Evolutionary conservation across 2,888 invertebrate genomes (phyloP), one percentile per base, ranked within the genome.

Genomic region (Melieria omissa): DNA sequence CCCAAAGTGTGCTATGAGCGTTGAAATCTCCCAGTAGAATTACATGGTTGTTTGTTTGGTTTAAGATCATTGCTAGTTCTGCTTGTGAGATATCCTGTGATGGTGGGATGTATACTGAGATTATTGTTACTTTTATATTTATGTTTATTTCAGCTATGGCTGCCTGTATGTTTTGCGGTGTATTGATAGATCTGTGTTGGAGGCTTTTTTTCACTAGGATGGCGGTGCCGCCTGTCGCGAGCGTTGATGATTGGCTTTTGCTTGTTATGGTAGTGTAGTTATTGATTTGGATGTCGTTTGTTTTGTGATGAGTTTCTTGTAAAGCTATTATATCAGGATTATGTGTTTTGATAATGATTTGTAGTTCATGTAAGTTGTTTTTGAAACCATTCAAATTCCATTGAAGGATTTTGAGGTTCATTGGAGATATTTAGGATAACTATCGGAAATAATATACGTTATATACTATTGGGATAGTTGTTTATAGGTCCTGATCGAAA

Each of bases 1-100:
- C 63, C 63, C 63, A 63, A n/a, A 63, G 47, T 12, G 46, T 63
- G 14, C 29, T 63, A 12, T 63, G 63, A 7, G 63, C 63, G 29
- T 29, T 63, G 46, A 63, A 63, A 29, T 63, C 63, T 12, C 63
- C 63, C 14, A 63, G 5, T 5, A 63, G 6, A 7, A 63, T 46
- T 4, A 63, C 16, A 8, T 45, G 46, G 9, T 12, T 14, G 16
- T 45, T 46, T n/a, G 47, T 14, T 7, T 47, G n/a, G 14, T 46
- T 63, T 2, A 47, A 47, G 4, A 63, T 45, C 10, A 4, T 8
- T 4, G 7, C 16, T 4, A 63, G 47, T 5, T 63, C 63, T 9
- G 45, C 9, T 8, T 47, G n/a, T 63, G 63, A n/a, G 16, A 63
- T 16, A 46, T 45, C 9, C 4, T 6, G n/a, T 8, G 63, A 49